Percentiles rank a stretch among this genome's conserved stretches.
Conservation (phyloP, 2,888 invertebrate genomes). For the Trachelus tabidus region DNA sequence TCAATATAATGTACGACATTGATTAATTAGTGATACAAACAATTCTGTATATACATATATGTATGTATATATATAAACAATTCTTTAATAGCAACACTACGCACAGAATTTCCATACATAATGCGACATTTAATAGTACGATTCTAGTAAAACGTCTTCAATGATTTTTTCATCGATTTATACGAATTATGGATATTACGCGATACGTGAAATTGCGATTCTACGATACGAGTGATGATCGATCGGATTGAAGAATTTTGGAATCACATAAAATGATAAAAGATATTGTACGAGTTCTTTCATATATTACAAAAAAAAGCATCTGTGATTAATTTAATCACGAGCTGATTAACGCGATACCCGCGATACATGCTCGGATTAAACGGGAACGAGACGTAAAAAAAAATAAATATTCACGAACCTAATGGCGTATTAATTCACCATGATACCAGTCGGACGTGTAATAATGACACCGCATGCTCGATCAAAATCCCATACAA, state of each 20-base stretch:
- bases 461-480: conserved; percentile 45
- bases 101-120: not conserved
- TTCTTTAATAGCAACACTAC: not conserved
- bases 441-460: not conserved
- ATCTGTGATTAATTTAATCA: not conserved
- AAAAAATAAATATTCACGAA: not conserved
- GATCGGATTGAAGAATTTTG: not conserved
- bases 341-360: not conserved
- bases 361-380: not conserved
- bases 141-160: not conserved
- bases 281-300: too few relatives aligned
- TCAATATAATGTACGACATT: not conserved
- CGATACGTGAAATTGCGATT: not conserved
- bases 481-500: conserved; percentile 38
- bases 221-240: not conserved
- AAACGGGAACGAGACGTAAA: not conserved
- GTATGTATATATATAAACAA: not conserved
- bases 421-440: not conserved
- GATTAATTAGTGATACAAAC: not conserved
- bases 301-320: not conserved
- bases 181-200: not conserved
- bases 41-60: not conserved
- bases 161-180: not conserved
- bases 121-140: not conserved
- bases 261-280: not conserved